Conservation (phyloP, 2,797 vertebrate species). For the Acanthornis magna region DNA sequence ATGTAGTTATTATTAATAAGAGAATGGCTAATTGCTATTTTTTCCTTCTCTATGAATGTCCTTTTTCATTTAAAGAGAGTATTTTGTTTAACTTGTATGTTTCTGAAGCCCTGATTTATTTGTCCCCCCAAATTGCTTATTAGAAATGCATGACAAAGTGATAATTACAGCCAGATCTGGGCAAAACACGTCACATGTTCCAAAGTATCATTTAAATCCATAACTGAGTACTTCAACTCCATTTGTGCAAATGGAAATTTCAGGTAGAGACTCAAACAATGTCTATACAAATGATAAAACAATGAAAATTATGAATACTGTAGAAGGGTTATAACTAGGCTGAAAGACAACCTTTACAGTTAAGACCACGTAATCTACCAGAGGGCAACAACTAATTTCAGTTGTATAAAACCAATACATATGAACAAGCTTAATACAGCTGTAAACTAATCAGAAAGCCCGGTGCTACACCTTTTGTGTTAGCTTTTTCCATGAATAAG, state of each 20-base stretch:
- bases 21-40: slow-evolving; percentile 1
- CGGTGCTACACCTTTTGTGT: neutral
- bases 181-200: neutral
- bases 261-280: neutral
- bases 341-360: neutral
- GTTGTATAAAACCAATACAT: neutral
- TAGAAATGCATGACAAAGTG: neutral
- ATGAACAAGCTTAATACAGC: neutral
- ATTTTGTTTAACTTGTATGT: neutral
- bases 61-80: neutral
- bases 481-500: neutral
- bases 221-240: neutral
- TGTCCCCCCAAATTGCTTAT: neutral
- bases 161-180: neutral
- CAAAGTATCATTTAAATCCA: neutral
- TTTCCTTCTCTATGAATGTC: neutral
- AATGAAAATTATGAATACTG: neutral
- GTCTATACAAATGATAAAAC: neutral
- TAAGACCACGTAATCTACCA: neutral
- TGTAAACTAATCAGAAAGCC: neutral
- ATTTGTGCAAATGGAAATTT: neutral
- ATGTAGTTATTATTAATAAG: neutral
- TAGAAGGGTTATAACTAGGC: neutral
- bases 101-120: neutral
- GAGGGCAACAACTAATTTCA: neutral